Conservation (phyloP, 2,888 invertebrate genomes). For the Apamea monoglypha region DNA sequence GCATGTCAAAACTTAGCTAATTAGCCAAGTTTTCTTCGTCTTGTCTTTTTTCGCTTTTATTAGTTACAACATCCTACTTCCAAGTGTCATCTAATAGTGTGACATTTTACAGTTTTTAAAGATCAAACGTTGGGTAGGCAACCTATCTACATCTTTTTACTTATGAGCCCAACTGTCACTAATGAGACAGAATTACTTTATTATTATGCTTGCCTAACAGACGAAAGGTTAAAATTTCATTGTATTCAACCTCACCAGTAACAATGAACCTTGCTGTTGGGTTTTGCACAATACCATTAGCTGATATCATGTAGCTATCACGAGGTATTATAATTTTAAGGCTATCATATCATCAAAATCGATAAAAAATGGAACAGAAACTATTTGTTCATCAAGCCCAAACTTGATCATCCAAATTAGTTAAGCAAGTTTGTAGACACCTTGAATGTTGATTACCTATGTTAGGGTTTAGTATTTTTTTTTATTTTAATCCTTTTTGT, state of each 20-base stretch:
- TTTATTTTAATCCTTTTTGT: conserved; percentile 74
- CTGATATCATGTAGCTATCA: not conserved
- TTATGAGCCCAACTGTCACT: not conserved
- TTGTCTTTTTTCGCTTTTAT: not conserved
- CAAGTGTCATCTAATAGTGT: not conserved
- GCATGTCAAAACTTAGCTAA: not conserved
- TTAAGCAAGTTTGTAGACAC: not conserved
- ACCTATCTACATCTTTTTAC: not conserved
- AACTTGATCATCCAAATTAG: conserved; percentile 10
- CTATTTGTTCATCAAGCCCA: not conserved
- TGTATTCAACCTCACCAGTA: not conserved
- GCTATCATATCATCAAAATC: not conserved
- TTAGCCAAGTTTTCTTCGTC: not conserved
- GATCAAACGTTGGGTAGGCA: not conserved
- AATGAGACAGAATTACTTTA: not conserved
- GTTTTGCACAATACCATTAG: not conserved
- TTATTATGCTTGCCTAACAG: not conserved
- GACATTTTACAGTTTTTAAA: not conserved
- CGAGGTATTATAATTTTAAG: not conserved
- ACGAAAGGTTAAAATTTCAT: not conserved
- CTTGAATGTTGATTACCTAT: not conserved
- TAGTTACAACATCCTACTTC: not conserved
- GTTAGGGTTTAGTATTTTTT: conserved; percentile 40
- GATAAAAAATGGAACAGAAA: not conserved
- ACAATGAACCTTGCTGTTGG: not conserved